A percentile compares a stretch with the other conserved stretches of the same genome.
Evolutionary conservation across 1,140 invertebrate genomes (phyloP).

Genomic region (Lordiphosa mommai): DNA sequence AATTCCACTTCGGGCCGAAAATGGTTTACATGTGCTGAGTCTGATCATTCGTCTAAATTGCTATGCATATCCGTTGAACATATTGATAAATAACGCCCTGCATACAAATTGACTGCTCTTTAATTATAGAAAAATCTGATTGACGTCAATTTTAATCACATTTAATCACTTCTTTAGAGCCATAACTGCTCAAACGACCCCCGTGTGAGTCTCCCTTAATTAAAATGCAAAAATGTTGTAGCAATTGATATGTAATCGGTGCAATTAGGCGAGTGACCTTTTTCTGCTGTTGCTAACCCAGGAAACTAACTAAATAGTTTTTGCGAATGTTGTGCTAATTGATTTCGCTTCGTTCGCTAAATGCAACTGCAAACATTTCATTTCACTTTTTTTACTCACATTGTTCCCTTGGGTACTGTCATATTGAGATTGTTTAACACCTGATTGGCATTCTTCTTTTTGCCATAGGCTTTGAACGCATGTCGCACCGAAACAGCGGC

Average conservation of each 20-base stretch:
- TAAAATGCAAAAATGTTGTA: slow-evolving; percentile 70
- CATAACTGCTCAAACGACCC: slow-evolving; percentile 28
- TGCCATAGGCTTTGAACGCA: slow-evolving; percentile 93
- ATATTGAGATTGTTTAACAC: slow-evolving; percentile 93
- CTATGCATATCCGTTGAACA: slow-evolving; percentile 8
- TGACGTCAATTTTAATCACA: slow-evolving; percentile 32
- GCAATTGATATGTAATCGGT: slow-evolving; percentile 49
- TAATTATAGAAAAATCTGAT: slow-evolving; percentile 30
- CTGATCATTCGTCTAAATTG: slow-evolving; percentile 2
- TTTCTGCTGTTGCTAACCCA: not conserved
- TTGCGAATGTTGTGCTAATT: slow-evolving; percentile 50
- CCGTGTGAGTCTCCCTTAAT: slow-evolving; percentile 27
- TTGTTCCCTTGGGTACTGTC: slow-evolving; percentile 94
- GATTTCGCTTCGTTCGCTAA: slow-evolving; percentile 51
- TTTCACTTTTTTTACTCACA: slow-evolving; percentile 85
- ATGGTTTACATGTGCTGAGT: not conserved
- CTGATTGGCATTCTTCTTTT: slow-evolving; percentile 89
- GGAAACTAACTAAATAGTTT: not conserved
- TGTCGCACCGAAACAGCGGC: slow-evolving; percentile 91
- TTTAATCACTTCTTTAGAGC: slow-evolving; percentile 11
- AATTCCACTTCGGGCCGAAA: slow-evolving; percentile 24
- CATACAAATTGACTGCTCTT: slow-evolving; percentile 22
- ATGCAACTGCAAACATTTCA: slow-evolving; percentile 52
- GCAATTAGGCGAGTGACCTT: slow-evolving; percentile 59
- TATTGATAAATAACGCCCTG: slow-evolving; percentile 18